Evolutionary conservation across 2,888 invertebrate genomes (phyloP), one percentile per base, ranked within the genome.

Genomic region (Pseudoips prasinana): DNA sequence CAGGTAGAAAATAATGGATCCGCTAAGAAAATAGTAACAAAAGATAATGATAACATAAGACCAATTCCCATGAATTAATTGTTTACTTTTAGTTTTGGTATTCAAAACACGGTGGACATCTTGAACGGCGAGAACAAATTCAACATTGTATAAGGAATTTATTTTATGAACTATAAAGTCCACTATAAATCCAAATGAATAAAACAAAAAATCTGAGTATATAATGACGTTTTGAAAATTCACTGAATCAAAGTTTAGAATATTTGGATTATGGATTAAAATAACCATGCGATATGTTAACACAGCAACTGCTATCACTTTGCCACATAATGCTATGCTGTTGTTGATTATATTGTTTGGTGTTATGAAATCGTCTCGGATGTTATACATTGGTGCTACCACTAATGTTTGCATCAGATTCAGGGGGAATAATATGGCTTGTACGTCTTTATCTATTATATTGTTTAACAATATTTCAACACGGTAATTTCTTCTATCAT

Each of bases 371-470:
- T 53, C 42, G 6, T 48, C 33, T 2, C 38, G 28, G 5, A 59
- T 50, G 9, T 3, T 11, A 9, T 43, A 59, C 33, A 53, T 58
- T 6, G 46, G 42, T 10, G 14, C 23, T 0, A 50, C 28, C 8
- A 43, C 23, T 1, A 49, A 2, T 3, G 9, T 20, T 32, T 56
- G 50, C 28, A 52, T 29, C 0, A 52, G 1, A 5, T 50, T 37
- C 1, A 60, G 23, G 3, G 60, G 56, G 3, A 25, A 6, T 1
- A 58, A 9, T 18, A 58, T 32, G 6, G 25, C 30, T 22, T 48
- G 49, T 0, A 53, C 25, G 10, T 51, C 43, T 27, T 41, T 31
- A 8, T 53, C 58, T 1, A 58, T 5, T 3, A 22, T 18, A 9
- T 39, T 46, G 2, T 32, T 29, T 0, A 28, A 7, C 5, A 38